A percentile compares a stretch with the other conserved stretches of the same genome.
Conservation (phyloP, 1,140 invertebrate species). For the Galleria mellonella region DNA sequence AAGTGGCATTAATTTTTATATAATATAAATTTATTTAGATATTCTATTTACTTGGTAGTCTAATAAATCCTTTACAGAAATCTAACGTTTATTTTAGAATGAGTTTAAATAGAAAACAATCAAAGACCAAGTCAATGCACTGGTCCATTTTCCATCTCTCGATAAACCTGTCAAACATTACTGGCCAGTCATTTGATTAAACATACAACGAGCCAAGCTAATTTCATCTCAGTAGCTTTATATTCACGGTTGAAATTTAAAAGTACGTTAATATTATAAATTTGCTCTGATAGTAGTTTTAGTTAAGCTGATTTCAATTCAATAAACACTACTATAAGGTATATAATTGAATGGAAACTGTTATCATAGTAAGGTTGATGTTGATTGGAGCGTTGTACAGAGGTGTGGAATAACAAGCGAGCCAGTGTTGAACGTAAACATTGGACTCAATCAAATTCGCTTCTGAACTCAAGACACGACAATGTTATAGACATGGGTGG, state of each 20-base stretch:
- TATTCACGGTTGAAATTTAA: slow-evolving; percentile 9
- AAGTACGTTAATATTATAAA: background rate
- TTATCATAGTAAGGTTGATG: background rate
- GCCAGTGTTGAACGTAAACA: slow-evolving; percentile 50
- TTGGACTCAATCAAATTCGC: slow-evolving; percentile 56
- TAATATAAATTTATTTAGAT: no score
- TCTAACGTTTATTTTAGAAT: no score
- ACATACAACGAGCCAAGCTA: slow-evolving; percentile 12
- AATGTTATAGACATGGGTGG: no score
- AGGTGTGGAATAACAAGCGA: slow-evolving; percentile 59
- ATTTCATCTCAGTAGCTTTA: slow-evolving; percentile 1
- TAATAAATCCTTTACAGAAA: no score
- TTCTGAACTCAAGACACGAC: slow-evolving; percentile 13
- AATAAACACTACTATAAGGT: no score
- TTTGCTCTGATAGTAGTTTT: slow-evolving; percentile 6
- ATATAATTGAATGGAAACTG: background rate
- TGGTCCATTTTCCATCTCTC: slow-evolving; percentile 29
- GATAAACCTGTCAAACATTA: slow-evolving; percentile 62
- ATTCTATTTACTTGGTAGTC: no score
- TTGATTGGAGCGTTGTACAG: slow-evolving; percentile 10
- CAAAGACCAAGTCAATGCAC: slow-evolving; percentile 1
- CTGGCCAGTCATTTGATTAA: slow-evolving; percentile 37
- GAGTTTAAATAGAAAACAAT: background rate
- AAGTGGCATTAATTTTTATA: no score
- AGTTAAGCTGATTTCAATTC: no score